phyloP scores from a whole-genome alignment of 2,113 vertebrate species.

The Polypterus senegalus region DNA sequence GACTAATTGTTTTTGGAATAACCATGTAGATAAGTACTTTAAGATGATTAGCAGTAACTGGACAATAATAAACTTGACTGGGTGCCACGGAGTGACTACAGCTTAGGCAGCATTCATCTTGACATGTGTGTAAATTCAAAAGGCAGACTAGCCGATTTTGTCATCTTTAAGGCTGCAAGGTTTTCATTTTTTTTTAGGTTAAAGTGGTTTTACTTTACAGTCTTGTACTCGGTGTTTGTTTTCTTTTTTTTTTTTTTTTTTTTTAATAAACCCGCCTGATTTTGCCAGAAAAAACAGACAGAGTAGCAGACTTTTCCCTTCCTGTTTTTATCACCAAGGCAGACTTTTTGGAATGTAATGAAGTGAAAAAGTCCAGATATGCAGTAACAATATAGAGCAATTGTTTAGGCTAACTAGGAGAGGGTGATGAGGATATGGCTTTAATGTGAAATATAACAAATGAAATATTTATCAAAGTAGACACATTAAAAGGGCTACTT shows the following conservation, averaged over 20 bases:
- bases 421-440: conserved; percentile 27
- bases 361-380: conserved; percentile 47
- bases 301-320: conserved; percentile 53
- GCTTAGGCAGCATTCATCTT: conserved; percentile 3
- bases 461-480: conserved; percentile 17
- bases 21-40: conserved; percentile 52
- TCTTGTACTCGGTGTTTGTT: conserved; percentile 39
- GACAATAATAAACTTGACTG: conserved; percentile 49
- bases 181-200: conserved; percentile 6
- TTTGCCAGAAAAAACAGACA: conserved; percentile 62
- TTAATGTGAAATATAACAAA: conserved; percentile 25
- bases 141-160: too few species aligned
- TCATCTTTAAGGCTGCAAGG: too few species aligned
- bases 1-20: conserved; percentile 69
- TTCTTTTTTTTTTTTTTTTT: conserved; percentile 36
- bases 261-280: conserved; percentile 45
- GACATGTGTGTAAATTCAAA: too few species aligned
- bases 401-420: conserved; percentile 37
- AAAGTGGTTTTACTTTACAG: conserved; percentile 46
- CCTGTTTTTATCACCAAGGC: conserved; percentile 41
- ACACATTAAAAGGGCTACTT: background rate
- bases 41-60: conserved; percentile 49
- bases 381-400: conserved; percentile 26
- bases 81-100: conserved; percentile 34
- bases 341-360: conserved; percentile 36